Conservation (phyloP, 2,888 invertebrate species). For the Boloria selene region DNA sequence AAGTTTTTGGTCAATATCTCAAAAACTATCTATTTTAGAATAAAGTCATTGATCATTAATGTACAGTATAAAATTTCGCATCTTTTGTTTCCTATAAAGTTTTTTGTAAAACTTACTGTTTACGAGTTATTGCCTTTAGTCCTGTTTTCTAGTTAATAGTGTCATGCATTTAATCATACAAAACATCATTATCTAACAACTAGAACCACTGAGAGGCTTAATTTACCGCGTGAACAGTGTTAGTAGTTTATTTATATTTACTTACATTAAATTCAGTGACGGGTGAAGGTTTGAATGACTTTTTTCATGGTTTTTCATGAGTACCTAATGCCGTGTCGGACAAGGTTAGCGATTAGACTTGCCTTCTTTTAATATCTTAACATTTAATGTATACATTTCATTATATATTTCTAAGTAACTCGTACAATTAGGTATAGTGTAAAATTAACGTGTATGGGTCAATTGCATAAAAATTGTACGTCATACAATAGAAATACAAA, state of each 20-base stretch:
- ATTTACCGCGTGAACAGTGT: not conserved
- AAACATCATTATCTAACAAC: not conserved
- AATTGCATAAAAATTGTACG: no score
- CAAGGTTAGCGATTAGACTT: constrained; percentile 59
- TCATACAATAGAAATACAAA: no score
- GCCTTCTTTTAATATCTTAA: constrained; percentile 35
- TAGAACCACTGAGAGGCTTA: not conserved
- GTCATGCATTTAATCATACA: no score
- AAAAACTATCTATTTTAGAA: no score
- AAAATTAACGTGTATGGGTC: no score
- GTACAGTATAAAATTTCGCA: no score
- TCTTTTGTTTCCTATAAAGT: no score
- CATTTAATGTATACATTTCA: constrained; percentile 10
- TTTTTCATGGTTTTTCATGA: constrained; percentile 54
- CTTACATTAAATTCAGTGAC: constrained; percentile 21
- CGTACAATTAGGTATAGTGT: not conserved
- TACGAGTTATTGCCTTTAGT: no score
- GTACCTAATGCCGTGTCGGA: constrained; percentile 45
- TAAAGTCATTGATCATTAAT: no score
- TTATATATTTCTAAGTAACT: constrained; percentile 13
- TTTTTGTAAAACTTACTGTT: no score
- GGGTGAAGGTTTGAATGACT: constrained; percentile 40
- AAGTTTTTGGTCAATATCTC: no score
- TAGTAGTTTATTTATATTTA: constrained; percentile 1
- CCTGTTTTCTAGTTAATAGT: no score